Percentiles rank a stretch among this genome's conserved stretches.
These are phyloP conservation scores for Pteropus rufus DNA, from an alignment of 2,797 vertebrate species.

Conservation along the genomic window DNA sequence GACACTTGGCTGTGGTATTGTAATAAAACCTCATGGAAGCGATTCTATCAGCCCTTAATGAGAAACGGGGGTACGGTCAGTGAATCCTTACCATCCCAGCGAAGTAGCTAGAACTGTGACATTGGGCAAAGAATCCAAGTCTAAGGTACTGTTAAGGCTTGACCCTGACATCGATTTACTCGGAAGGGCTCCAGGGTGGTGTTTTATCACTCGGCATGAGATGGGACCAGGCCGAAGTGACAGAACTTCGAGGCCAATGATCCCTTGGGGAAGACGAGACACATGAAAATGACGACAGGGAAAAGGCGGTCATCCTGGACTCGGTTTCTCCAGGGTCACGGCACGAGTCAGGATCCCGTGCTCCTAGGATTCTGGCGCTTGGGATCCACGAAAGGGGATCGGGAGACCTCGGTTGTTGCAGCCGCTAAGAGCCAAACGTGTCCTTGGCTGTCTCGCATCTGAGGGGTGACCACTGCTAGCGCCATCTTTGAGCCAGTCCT, in stretches of 20 bases:
- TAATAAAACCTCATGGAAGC: neutral
- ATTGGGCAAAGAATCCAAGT: neutral
- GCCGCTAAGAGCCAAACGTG: rapidly evolving
- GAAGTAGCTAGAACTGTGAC: neutral
- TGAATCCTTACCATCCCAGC: neutral
- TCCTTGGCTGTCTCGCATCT: neutral
- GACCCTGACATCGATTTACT: neutral
- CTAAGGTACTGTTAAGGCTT: neutral
- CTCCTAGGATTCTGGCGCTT: neutral
- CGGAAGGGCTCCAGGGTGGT: neutral
- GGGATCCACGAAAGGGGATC: neutral
- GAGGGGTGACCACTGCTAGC: rapidly evolving
- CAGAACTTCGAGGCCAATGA: neutral
- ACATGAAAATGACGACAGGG: neutral
- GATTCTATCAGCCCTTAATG: neutral
- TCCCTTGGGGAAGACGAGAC: neutral
- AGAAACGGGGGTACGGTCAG: neutral
- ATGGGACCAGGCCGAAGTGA: neutral
- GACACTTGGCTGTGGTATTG: neutral
- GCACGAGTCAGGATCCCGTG: too few species aligned
- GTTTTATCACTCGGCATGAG: neutral
- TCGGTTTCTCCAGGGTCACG: too few species aligned
- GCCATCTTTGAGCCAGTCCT: too few species aligned
- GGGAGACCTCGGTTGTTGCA: too few species aligned
- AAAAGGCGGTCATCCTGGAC: neutral